A percentile compares a stretch with the other conserved stretches of the same genome.
phyloP scores from a whole-genome alignment of 2,113 vertebrate species.

The Oreochromis niloticus region DNA sequence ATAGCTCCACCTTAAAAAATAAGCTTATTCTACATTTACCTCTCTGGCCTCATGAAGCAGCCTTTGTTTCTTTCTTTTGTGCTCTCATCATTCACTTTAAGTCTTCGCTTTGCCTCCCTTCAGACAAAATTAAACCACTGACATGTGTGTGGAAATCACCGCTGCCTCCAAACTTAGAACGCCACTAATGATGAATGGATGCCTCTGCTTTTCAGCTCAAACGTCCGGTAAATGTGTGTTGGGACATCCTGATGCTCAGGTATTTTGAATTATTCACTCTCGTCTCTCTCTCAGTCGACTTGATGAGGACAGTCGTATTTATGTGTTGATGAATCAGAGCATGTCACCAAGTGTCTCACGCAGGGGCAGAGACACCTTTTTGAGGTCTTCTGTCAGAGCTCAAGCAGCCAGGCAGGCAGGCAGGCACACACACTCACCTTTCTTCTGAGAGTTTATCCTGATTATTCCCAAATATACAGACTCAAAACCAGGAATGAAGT shows the following conservation, averaged over 20 bases:
- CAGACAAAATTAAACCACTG: not conserved
- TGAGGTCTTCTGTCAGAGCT: not conserved
- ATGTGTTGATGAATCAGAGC: constrained; percentile 36
- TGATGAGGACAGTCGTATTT: constrained; percentile 25
- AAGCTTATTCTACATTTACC: rapidly evolving
- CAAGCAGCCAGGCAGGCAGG: rapidly evolving
- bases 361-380: not conserved
- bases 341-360: constrained; percentile 7
- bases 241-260: not conserved
- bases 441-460: not conserved
- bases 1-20: not conserved
- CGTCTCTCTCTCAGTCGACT: not conserved
- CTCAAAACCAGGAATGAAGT: not conserved
- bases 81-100: not conserved
- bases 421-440: constrained; percentile 1
- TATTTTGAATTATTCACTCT: not conserved
- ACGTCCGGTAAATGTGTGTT: not conserved
- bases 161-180: not conserved
- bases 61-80: not conserved
- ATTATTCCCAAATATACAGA: not conserved
- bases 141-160: not conserved
- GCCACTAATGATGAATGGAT: not conserved
- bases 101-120: not conserved
- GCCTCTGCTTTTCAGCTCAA: not conserved
- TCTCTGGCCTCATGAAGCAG: not conserved